Evolutionary conservation across 2,113 vertebrate species (phyloP), one percentile per base, ranked within the genome.

Genomic region (Chloroceryle aenea): DNA sequence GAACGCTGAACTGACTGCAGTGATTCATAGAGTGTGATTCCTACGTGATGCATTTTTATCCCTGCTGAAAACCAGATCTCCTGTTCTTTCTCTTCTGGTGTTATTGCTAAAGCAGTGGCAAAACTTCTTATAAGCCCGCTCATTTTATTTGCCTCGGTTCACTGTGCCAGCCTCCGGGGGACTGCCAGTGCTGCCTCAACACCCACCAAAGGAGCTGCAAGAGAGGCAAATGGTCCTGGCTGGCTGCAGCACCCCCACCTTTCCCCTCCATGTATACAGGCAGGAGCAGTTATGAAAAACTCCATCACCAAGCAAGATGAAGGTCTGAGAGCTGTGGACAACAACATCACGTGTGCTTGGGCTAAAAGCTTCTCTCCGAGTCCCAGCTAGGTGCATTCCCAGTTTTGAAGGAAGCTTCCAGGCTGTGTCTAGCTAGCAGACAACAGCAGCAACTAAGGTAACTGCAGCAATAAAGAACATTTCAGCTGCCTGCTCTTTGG

Each of bases 321-420:
- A 89, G 43, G 48, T 15, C 59, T 38, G 58, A 82, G 42, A 79
- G 26, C 58, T 85, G 36, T 23, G 7, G 53, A 55, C 18, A 77
- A 40, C 32, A 62, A 10, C 3, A 36, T 71, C 81, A 56, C 7
- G 2, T 69, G 67, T 29, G 38, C 62, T 9, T 1, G 34, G 25
- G 13, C 85, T 93, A 91, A 95, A 96, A 95, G 88, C 95, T 52
- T 67, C 5, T 1, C 59, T 87, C 62, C 5, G 20, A 80, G n/a
- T 63, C 36, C 53, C 72, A 52, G 72, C 27, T 55, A 78, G 45
- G 66, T 9, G 34, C 53, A 30, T 42, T 89, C 53, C n/a, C 12
- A 11, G 18, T 34, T 86, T 85, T 85, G 64, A 84, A 47, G 34
- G 36, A 88, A 91, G 82, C 75, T 83, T 63, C 58, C 62, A 61